Base-by-base conservation (phyloP, 2,888 invertebrate genomes). In the Spatulosminthurus flaviceps region DNA sequence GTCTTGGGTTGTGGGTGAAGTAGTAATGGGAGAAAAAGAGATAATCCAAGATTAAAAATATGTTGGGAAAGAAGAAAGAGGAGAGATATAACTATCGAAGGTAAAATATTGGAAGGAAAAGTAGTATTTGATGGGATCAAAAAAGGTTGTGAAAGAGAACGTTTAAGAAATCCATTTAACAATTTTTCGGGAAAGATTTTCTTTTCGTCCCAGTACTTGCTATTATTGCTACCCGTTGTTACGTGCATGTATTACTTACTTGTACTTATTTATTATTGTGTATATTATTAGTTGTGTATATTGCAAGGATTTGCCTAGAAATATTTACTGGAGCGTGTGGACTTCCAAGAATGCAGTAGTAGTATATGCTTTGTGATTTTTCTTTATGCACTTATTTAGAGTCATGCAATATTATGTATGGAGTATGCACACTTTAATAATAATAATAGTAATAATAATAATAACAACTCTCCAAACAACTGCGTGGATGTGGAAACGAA, bases 71-170 rank as follows among this genome's bases (percentile, higher is more conserved):
- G 13, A 26, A 2, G 34, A 60, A 9, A 5, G 60, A 21, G 64
- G 24, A 24, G 24, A 64, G 26, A 64, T 24, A 22, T 24, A 66
- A 34, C 34, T 75, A 75, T 21, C 34, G 75, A 29, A 66, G 64
- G n/a, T n/a, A n/a, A 64, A 64, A 16, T 64, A 64, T 64, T 26
- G 24, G 64, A 24, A 66, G 24, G 41, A 75, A 66, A 75, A n/a
- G n/a, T n/a, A n/a, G 64, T 64, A 75, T 75, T 75, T 75, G 75
- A 75, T 66, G 75, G 75, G 75, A 75, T 75, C 75, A 74, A 34
- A 75, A n/a, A 75, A 75, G 75, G 75, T 75, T 75, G 16, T 75
- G 66, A 64, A 66, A 75, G 64, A 66, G 22, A 75, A 61, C 61
- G 74, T 19, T 60, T 34, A 42, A 75, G 66, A 75, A 66, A 75